phyloP scores from a whole-genome alignment of 1,140 invertebrate species.

The Sminthurides bifidus region DNA sequence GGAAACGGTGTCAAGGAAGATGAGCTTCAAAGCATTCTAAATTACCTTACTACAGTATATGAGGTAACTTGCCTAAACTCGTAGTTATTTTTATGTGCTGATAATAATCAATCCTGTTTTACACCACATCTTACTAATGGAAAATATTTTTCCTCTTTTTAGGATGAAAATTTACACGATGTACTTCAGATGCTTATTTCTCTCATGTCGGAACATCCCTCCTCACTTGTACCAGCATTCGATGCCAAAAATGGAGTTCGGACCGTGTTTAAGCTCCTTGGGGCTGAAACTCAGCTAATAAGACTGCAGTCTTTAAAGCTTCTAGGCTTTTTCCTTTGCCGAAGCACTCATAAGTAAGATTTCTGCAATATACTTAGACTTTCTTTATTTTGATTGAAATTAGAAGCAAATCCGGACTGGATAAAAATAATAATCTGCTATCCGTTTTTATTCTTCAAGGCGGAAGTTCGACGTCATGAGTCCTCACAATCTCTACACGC shows the following conservation, averaged over 20 bases:
- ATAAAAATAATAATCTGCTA: background rate
- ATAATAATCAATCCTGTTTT: too few relatives aligned
- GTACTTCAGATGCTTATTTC: conserved; percentile 93
- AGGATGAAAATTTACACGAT: conserved; percentile 98
- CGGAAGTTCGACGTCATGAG: conserved; percentile 98
- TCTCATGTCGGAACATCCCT: conserved; percentile 94
- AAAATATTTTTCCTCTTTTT: conserved; percentile 33
- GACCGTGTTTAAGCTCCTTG: conserved; percentile 91
- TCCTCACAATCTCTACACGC: conserved; percentile 92
- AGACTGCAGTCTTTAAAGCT: conserved; percentile 89
- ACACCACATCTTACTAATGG: background rate
- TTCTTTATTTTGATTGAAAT: background rate
- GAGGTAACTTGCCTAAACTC: conserved; percentile 54
- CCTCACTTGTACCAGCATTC: conserved; percentile 96
- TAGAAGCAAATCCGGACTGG: background rate
- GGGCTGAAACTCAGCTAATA: conserved; percentile 77
- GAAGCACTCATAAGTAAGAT: conserved; percentile 85
- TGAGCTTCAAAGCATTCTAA: conserved; percentile 94
- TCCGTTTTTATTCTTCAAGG: too few relatives aligned
- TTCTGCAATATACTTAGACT: background rate
- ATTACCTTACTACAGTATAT: conserved; percentile 93
- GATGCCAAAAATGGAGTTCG: conserved; percentile 92
- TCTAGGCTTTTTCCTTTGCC: conserved; percentile 84
- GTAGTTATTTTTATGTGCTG: background rate
- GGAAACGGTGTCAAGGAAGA: conserved; percentile 95